These are phyloP conservation scores for Sceloporus undulatus DNA, from an alignment of 2,113 vertebrate species.

Conservation along the genomic window DNA sequence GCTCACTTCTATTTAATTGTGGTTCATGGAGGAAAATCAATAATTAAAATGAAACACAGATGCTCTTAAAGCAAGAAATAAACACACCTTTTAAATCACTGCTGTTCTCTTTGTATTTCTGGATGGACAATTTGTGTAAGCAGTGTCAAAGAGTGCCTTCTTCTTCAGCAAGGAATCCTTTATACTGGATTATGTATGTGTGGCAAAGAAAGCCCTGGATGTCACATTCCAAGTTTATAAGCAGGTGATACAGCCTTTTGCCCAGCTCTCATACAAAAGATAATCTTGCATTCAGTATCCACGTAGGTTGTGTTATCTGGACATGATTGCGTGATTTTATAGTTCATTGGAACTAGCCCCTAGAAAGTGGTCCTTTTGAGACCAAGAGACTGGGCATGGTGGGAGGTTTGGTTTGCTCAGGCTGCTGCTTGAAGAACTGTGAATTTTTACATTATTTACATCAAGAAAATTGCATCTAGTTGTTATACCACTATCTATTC, in stretches of 20 bases:
- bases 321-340: neutral
- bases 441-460: neutral
- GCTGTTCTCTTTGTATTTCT: neutral
- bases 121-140: neutral
- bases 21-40: neutral
- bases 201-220: neutral
- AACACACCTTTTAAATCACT: neutral
- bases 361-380: neutral
- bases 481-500: too few relatives aligned
- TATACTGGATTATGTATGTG: neutral
- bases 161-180: neutral
- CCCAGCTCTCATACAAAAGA: neutral
- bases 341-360: neutral
- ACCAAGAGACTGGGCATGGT: too few relatives aligned
- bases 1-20: neutral
- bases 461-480: too few relatives aligned
- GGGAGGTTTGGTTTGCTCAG: neutral
- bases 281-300: neutral
- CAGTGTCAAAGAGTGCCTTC: too few relatives aligned
- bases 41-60: conserved; percentile 15
- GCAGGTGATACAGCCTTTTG: neutral
- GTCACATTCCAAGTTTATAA: neutral
- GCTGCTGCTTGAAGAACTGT: neutral
- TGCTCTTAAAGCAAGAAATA: neutral
- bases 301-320: neutral